phyloP scores from a whole-genome alignment of 2,113 vertebrate genomes.

The Psilopogon haemacephalus region DNA sequence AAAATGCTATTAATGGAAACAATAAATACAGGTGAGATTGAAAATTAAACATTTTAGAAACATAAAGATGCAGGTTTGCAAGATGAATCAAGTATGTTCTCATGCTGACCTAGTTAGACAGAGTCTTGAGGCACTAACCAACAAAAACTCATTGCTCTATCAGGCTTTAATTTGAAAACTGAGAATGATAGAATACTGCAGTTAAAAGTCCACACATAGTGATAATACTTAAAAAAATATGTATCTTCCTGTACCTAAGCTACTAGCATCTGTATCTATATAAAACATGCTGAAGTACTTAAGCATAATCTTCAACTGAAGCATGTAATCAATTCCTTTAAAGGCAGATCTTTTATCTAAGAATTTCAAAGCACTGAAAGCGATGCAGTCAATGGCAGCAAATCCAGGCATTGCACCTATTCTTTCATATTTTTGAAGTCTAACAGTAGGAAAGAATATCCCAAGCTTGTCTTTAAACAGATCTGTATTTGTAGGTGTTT shows the following conservation, averaged over 20 bases:
- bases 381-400: background rate
- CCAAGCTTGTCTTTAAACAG: background rate
- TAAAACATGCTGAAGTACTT: background rate
- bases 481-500: background rate
- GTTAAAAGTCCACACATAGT: rapidly evolving
- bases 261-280: background rate
- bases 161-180: background rate
- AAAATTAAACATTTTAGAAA: background rate
- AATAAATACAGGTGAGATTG: background rate
- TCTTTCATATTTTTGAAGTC: background rate
- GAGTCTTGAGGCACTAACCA: background rate
- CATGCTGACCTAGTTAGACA: background rate
- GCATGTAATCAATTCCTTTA: background rate
- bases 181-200: background rate
- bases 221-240: background rate
- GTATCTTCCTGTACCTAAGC: background rate
- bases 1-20: background rate
- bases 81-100: background rate
- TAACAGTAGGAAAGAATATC: background rate
- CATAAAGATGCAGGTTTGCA: background rate
- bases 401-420: background rate
- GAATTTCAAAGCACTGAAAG: background rate
- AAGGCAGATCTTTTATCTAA: background rate
- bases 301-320: constrained; percentile 1
- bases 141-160: rapidly evolving